Evolutionary conservation across 2,888 invertebrate species (phyloP).

Genomic region (Drosophila barbarae): DNA sequence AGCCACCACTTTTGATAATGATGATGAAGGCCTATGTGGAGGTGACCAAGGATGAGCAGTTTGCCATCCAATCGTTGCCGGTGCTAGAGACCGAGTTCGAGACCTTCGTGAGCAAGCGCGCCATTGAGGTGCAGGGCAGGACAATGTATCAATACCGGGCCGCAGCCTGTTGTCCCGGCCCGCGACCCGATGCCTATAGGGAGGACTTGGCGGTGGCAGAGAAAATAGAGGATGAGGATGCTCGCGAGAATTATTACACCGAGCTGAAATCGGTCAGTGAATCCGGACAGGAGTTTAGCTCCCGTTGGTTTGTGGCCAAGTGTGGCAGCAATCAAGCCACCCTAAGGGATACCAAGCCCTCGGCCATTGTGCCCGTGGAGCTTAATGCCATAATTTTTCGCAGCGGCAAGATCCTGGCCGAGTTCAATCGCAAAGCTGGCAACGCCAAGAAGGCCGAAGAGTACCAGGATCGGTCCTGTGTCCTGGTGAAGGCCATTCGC

Average conservation of each 20-base stretch:
- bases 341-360: constrained; percentile 87
- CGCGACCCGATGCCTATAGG: constrained; percentile 94
- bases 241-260: constrained; percentile 85
- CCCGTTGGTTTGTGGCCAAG: constrained; percentile 89
- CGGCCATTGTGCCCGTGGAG: constrained; percentile 93
- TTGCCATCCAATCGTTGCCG: constrained; percentile 83
- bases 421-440: constrained; percentile 83
- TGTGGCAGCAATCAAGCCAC: constrained; percentile 85
- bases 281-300: constrained; percentile 97
- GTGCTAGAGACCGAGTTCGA: constrained; percentile 88
- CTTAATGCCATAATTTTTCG: constrained; percentile 92
- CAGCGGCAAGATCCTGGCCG: constrained; percentile 88
- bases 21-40: constrained; percentile 91
- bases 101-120: constrained; percentile 90
- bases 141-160: constrained; percentile 89
- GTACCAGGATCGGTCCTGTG: constrained; percentile 83
- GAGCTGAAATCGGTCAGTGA: constrained; percentile 95
- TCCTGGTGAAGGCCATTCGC: constrained; percentile 82
- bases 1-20: constrained; percentile 89
- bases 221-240: constrained; percentile 81
- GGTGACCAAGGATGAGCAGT: constrained; percentile 85
- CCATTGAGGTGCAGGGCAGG: constrained; percentile 83
- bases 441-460: constrained; percentile 82
- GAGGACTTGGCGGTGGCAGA: constrained; percentile 84
- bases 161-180: constrained; percentile 86